Percentiles rank a stretch among this genome's conserved stretches.
Conservation (phyloP, 2,113 vertebrate genomes). For the Phrynocephalus versicolor region DNA sequence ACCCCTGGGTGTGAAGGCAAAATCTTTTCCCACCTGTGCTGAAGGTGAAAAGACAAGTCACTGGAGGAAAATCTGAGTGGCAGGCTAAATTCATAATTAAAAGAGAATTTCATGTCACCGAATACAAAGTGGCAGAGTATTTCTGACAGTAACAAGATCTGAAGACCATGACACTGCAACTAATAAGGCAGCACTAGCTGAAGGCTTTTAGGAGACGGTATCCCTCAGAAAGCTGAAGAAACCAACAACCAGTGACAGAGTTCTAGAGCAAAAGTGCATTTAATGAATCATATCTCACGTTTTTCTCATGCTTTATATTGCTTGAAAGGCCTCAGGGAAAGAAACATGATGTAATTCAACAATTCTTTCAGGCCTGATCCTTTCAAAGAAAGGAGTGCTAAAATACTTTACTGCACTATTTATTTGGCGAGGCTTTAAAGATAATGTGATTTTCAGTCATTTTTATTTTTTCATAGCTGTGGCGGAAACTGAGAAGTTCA, state of each 20-base stretch:
- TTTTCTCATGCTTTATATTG: background rate
- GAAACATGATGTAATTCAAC: rapidly evolving
- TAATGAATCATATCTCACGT: background rate
- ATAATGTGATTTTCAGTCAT: background rate
- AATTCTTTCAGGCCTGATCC: background rate
- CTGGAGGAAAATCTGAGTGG: conserved; percentile 5
- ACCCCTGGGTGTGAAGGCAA: background rate
- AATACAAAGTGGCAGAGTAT: conserved; percentile 22
- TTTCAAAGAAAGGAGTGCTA: background rate
- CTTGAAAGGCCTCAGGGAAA: background rate
- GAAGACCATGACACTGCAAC: conserved; percentile 13
- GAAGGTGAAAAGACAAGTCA: conserved; percentile 1
- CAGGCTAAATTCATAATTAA: conserved; percentile 26
- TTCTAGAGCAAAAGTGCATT: background rate
- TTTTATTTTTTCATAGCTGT: background rate
- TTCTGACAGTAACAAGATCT: conserved; percentile 13
- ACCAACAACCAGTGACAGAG: background rate
- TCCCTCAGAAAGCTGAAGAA: conserved; percentile 1
- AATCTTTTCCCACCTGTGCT: background rate
- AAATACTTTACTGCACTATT: conserved; percentile 1
- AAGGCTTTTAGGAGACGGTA: background rate
- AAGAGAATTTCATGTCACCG: conserved; percentile 13
- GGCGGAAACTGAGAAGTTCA: background rate
- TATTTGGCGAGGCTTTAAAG: conserved; percentile 8
- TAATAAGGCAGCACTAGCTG: conserved; percentile 5